Evolutionary conservation across 2,797 vertebrate genomes (phyloP).

Genomic region (Sciurus carolinensis): DNA sequence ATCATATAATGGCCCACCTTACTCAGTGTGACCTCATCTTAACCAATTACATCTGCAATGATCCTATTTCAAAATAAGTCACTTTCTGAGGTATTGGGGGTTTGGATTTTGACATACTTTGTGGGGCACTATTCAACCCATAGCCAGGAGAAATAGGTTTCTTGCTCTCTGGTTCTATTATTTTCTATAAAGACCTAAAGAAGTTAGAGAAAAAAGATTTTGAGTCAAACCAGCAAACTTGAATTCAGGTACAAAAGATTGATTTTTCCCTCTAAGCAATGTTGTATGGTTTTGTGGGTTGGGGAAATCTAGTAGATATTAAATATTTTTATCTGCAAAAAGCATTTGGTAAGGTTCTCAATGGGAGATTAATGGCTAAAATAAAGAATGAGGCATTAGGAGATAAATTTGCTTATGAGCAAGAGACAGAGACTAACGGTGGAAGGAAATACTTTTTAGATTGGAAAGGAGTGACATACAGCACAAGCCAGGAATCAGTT

Average conservation of each 20-base stretch:
- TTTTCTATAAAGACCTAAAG: slow-evolving; percentile 59
- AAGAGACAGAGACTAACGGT: slow-evolving; percentile 77
- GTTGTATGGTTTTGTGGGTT: slow-evolving; percentile 78
- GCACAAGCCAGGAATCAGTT: slow-evolving; percentile 76
- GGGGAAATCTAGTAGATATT: slow-evolving; percentile 82
- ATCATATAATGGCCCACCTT: background rate
- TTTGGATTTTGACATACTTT: background rate
- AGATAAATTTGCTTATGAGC: slow-evolving; percentile 86
- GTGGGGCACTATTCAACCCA: background rate
- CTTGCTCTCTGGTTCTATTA: background rate
- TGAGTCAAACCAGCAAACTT: slow-evolving; percentile 69
- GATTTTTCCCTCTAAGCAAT: slow-evolving; percentile 75
- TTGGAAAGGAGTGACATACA: slow-evolving; percentile 78
- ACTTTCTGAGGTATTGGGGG: background rate
- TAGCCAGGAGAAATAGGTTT: slow-evolving; percentile 32
- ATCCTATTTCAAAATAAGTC: background rate
- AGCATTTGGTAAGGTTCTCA: slow-evolving; percentile 81
- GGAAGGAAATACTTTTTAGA: slow-evolving; percentile 76
- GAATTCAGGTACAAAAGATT: slow-evolving; percentile 77
- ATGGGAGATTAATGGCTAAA: slow-evolving; percentile 85
- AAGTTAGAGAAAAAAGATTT: slow-evolving; percentile 71
- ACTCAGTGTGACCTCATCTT: background rate
- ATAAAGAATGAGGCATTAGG: slow-evolving; percentile 84
- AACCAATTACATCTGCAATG: background rate
- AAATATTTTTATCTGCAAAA: slow-evolving; percentile 84